A percentile compares a stretch with the other conserved stretches of the same genome.
These are phyloP conservation scores for Oreochromis niloticus DNA, from an alignment of 2,113 vertebrate genomes.

Conservation along the genomic window DNA sequence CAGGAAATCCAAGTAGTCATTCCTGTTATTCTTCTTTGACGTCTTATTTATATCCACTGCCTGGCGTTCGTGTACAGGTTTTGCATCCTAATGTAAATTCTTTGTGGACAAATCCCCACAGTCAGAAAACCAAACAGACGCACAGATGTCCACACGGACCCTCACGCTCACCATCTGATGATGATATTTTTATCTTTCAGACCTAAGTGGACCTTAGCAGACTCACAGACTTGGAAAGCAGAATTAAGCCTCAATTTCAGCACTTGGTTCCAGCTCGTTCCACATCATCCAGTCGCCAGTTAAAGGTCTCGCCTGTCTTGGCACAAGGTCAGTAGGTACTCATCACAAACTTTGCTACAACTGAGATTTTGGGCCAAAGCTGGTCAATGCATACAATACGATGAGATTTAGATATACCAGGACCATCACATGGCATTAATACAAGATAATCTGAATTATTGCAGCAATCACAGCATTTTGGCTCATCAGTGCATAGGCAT, in stretches of 20 bases:
- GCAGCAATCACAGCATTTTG: neutral
- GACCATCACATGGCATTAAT: neutral
- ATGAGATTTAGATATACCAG: neutral
- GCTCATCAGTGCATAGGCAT: neutral
- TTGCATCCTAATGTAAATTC: neutral
- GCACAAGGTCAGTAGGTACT: neutral
- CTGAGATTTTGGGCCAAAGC: neutral
- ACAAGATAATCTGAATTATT: neutral
- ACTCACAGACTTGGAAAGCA: neutral
- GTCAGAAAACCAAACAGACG: neutral
- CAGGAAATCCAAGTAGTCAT: neutral
- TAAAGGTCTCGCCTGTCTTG: neutral
- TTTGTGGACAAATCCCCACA: neutral
- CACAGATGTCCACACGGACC: neutral
- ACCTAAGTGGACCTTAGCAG: neutral
- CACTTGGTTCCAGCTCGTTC: neutral
- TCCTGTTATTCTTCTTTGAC: neutral
- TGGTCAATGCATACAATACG: neutral
- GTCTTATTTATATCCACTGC: neutral
- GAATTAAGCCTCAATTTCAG: neutral
- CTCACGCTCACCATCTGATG: neutral
- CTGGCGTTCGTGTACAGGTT: neutral
- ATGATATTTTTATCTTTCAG: neutral
- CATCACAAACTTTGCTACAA: neutral
- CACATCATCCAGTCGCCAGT: neutral